These are phyloP conservation scores for Oedothorax gibbosus DNA, from an alignment of 1,140 invertebrate genomes.

Conservation along the genomic window DNA sequence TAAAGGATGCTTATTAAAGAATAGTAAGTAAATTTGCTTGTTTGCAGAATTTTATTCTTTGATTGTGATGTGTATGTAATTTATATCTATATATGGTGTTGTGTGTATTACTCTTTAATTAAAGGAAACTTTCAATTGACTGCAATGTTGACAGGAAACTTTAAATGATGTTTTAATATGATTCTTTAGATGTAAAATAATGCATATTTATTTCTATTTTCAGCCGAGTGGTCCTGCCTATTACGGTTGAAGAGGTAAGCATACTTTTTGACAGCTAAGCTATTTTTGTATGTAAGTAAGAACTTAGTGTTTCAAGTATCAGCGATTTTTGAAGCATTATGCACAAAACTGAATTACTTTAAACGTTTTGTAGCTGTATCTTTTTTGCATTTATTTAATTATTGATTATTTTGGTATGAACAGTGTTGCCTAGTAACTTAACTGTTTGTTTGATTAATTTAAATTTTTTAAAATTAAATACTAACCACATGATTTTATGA, in stretches of 20 bases:
- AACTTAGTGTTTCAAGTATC: too few relatives aligned
- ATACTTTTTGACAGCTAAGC: too few relatives aligned
- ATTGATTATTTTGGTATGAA: too few relatives aligned
- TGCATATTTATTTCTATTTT: slow-evolving; percentile 65
- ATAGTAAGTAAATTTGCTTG: slow-evolving; percentile 21
- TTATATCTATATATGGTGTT: neutral
- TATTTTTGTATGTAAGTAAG: too few relatives aligned
- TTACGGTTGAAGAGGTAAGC: slow-evolving; percentile 74
- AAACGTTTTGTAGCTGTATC: too few relatives aligned
- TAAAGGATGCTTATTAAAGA: slow-evolving; percentile 37
- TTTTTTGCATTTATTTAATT: too few relatives aligned
- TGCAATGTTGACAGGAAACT: neutral
- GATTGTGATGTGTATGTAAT: neutral
- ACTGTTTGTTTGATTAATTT: too few relatives aligned
- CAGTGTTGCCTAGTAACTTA: too few relatives aligned
- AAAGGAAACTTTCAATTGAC: neutral
- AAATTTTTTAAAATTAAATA: too few relatives aligned
- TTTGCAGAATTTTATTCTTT: neutral
- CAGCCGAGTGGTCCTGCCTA: slow-evolving; percentile 73
- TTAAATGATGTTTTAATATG: neutral
- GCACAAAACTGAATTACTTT: too few relatives aligned
- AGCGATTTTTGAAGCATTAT: too few relatives aligned
- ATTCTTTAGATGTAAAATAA: neutral
- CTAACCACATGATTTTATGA: too few relatives aligned
- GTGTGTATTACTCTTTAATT: neutral